Conservation (phyloP, 2,113 vertebrate genomes). For the Cygnus atratus region DNA sequence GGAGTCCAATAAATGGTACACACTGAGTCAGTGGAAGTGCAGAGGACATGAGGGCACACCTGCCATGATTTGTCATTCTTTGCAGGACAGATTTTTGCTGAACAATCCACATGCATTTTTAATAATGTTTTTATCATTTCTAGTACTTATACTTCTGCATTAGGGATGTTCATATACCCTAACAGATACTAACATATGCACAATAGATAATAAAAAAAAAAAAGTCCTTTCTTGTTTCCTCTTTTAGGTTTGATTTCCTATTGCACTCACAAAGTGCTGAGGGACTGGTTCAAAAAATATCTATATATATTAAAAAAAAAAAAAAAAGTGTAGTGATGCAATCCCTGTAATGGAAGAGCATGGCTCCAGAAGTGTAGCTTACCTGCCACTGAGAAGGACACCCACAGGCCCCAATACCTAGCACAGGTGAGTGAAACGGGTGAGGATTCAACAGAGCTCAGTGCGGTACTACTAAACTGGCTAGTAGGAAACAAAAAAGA, state of each 20-base stretch:
- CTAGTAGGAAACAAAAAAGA: neutral
- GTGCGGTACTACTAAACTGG: neutral
- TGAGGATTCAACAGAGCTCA: neutral
- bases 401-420: neutral
- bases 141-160: neutral
- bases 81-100: neutral
- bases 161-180: neutral
- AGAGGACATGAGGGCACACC: neutral
- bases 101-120: neutral
- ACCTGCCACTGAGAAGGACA: neutral
- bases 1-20: neutral
- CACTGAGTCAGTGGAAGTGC: neutral
- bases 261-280: rapidly evolving
- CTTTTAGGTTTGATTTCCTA: neutral
- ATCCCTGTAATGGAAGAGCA: neutral
- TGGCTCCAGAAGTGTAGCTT: neutral
- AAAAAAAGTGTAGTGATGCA: neutral
- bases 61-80: neutral
- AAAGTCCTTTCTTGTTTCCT: neutral
- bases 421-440: neutral
- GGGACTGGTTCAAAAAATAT: no score
- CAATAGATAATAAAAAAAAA: neutral
- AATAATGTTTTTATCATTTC: neutral
- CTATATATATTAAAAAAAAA: neutral
- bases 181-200: neutral